Evolutionary conservation across 2,888 invertebrate genomes (phyloP).

Genomic region (Teinopalpus imperialis): DNA sequence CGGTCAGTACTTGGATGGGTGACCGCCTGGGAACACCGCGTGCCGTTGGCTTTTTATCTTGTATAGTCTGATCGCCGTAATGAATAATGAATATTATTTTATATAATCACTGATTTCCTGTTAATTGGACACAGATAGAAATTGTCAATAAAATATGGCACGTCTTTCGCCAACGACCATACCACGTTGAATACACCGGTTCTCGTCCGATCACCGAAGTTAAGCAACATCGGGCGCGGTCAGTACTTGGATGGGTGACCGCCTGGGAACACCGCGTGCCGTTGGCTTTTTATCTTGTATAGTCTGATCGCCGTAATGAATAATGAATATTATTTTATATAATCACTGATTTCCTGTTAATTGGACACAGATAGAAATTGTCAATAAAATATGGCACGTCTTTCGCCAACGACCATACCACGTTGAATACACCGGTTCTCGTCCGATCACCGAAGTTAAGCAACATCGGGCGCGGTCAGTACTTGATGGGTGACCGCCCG

Average conservation of each 20-base stretch:
- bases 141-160: no score
- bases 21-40: conserved; percentile 46
- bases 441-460: conserved; percentile 51
- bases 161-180: conserved; percentile 6
- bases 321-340: no score
- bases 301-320: no score
- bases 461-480: conserved; percentile 37
- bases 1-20: conserved; percentile 36
- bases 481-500: no score
- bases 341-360: no score
- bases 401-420: conserved; percentile 27
- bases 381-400: no score
- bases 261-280: conserved; percentile 44
- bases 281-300: conserved; percentile 31
- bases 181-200: conserved; percentile 38
- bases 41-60: conserved; percentile 40
- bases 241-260: conserved; percentile 38
- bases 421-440: conserved; percentile 39
- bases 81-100: no score
- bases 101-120: no score
- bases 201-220: conserved; percentile 49
- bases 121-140: no score
- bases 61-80: no score
- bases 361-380: no score
- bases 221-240: conserved; percentile 42